These are phyloP conservation scores for Drosophila infuscata DNA, from an alignment of 2,888 invertebrate genomes.

Conservation along the genomic window DNA sequence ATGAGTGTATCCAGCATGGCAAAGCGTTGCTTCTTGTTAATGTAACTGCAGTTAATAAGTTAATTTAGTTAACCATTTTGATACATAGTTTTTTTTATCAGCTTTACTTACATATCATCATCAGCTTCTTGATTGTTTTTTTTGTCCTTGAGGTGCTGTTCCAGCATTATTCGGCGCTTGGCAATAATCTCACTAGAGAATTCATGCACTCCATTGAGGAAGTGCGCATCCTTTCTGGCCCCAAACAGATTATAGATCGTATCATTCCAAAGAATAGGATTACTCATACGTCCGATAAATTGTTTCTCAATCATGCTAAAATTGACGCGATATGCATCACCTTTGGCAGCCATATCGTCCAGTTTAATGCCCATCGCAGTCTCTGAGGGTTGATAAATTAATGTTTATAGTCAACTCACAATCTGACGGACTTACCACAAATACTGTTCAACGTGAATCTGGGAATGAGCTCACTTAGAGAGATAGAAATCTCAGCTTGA, in stretches of 20 bases:
- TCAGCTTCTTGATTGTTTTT: slow-evolving; percentile 11
- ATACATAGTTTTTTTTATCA: background rate
- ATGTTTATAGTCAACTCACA: background rate
- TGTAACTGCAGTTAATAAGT: slow-evolving; percentile 38
- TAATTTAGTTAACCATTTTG: background rate
- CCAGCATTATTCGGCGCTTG: slow-evolving; percentile 66
- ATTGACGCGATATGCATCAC: slow-evolving; percentile 72
- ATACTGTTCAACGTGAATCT: slow-evolving; percentile 78
- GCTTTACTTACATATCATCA: slow-evolving; percentile 49
- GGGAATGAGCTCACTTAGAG: slow-evolving; percentile 76
- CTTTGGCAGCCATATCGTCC: slow-evolving; percentile 75
- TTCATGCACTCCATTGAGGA: slow-evolving; percentile 66
- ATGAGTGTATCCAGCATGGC: slow-evolving; percentile 81
- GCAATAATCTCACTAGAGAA: slow-evolving; percentile 81
- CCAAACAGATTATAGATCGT: slow-evolving; percentile 56
- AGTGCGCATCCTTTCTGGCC: slow-evolving; percentile 32
- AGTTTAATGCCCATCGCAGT: slow-evolving; percentile 80
- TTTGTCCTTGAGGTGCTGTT: slow-evolving; percentile 32
- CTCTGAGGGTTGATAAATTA: slow-evolving; percentile 48
- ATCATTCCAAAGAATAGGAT: slow-evolving; percentile 63
- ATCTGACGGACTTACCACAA: slow-evolving; percentile 62
- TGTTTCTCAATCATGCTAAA: slow-evolving; percentile 71
- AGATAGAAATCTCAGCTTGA: slow-evolving; percentile 42
- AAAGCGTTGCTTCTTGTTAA: slow-evolving; percentile 70
- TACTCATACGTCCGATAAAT: slow-evolving; percentile 67